phyloP scores from a whole-genome alignment of 2,888 invertebrate species.

The Stramonita haemastoma region DNA sequence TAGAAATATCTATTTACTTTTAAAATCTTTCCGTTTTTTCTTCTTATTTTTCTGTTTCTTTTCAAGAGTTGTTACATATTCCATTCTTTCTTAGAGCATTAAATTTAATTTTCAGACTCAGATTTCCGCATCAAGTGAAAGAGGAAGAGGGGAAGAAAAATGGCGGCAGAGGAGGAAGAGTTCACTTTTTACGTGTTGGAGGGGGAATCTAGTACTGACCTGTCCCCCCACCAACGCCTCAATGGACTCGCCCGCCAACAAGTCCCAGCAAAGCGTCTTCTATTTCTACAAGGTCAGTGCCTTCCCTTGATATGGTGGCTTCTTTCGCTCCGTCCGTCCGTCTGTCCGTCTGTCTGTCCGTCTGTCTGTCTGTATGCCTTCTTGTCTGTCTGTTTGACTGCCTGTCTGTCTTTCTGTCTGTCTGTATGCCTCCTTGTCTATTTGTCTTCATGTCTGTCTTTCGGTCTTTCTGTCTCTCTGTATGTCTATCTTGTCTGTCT shows the following conservation, averaged over 20 bases:
- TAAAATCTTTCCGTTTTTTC: neutral
- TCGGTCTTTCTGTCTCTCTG: too few species aligned
- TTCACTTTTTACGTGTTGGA: slow-evolving; percentile 36
- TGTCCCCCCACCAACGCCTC: slow-evolving; percentile 18
- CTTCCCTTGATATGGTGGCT: too few species aligned
- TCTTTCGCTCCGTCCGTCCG: neutral
- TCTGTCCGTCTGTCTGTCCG: too few species aligned
- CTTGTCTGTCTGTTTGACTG: neutral
- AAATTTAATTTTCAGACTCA: too few species aligned
- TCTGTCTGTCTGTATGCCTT: neutral
- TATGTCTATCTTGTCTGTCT: too few species aligned
- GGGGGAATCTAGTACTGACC: slow-evolving; percentile 39
- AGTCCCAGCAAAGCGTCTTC: neutral
- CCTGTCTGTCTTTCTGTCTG: too few species aligned
- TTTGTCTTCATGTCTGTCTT: too few species aligned
- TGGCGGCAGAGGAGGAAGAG: slow-evolving; percentile 7
- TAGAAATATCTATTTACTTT: neutral
- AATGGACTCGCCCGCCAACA: slow-evolving; percentile 5
- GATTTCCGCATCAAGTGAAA: neutral
- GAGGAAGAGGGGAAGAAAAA: slow-evolving; percentile 31
- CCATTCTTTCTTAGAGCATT: neutral
- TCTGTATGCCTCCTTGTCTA: too few species aligned
- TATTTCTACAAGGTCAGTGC: slow-evolving; percentile 11
- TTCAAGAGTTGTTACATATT: slow-evolving; percentile 30
- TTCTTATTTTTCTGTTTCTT: neutral